Evolutionary conservation across 2,797 vertebrate species (phyloP), one percentile per base, ranked within the genome.

Genomic region (Tenualosa thibaudeaui): DNA sequence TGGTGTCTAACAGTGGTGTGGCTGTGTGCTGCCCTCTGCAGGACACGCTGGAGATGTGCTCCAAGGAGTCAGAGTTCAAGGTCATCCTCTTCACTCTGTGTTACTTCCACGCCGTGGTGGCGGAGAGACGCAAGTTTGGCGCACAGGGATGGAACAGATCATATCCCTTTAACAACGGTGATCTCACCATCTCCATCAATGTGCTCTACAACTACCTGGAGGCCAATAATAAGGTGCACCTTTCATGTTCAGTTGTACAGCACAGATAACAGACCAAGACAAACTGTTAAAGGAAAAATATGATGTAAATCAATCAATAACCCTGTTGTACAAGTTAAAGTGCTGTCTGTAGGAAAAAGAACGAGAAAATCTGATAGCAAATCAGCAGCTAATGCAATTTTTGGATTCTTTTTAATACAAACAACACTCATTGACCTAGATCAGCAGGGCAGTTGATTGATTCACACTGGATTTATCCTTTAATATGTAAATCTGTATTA

Each of bases 11-110:
- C 37, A 71, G 0, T 40, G 68, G 17, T 22, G 37, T 19, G 71
- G 17, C 17, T 19, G 40, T 78, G 17, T 26, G 3, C 43, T 88
- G 91, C 54, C 86, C 0, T 90, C 71, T 92, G 78, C 92, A 97
- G 96, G 95, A 97, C 83, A 96, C 96, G 0, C 86, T 97, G 92
- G 96, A 96, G 90, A 94, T 94, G 94, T 96, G 96, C 84, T 93
- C 93, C 43, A 92, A 94, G 68, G 96, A 97, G 89, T 93, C 85
- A 0, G 96, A 97, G 89, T 97, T 97, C 87, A 95, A 95, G 89
- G 95, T 94, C 92, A 95, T 97, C 89, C 93, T 97, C 49, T 97
- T 97, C 31, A 94, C 95, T 5, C 93, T 96, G 2, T 97, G 96
- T 86, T 97, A 97, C n/a, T 96, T 97, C 86, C 96, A 97, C 0